phyloP scores from a whole-genome alignment of 2,797 vertebrate genomes.

The Coregonus suidteri region DNA sequence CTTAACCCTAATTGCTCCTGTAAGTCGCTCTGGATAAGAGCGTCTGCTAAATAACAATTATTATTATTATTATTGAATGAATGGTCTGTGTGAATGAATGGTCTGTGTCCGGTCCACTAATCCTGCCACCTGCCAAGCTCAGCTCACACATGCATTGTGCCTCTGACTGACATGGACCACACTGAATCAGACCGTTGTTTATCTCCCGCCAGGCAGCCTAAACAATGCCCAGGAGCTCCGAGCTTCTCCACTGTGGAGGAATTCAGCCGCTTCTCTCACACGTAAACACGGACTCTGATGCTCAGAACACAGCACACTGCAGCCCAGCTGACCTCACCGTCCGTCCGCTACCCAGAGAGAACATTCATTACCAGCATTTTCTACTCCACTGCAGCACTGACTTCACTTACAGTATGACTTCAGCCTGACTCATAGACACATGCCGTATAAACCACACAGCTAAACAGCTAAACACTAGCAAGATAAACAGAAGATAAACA shows the following conservation, averaged over 20 bases:
- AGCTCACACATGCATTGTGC: not conserved
- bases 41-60: no score
- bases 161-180: not conserved
- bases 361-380: not conserved
- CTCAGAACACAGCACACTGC: not conserved
- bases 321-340: not conserved
- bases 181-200: not conserved
- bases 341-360: not conserved
- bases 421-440: not conserved
- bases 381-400: not conserved
- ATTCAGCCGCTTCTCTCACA: not conserved
- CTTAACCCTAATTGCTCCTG: no score
- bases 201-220: not conserved
- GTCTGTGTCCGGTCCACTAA: not conserved
- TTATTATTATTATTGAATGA: no score
- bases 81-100: not conserved
- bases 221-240: not conserved
- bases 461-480: not conserved
- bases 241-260: not conserved
- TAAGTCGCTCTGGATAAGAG: no score
- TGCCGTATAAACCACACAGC: not conserved
- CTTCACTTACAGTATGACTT: not conserved
- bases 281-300: not conserved
- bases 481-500: not conserved
- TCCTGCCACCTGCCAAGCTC: not conserved